Conservation (phyloP, 2,797 vertebrate genomes). For the Gadopsis bispinosus region DNA sequence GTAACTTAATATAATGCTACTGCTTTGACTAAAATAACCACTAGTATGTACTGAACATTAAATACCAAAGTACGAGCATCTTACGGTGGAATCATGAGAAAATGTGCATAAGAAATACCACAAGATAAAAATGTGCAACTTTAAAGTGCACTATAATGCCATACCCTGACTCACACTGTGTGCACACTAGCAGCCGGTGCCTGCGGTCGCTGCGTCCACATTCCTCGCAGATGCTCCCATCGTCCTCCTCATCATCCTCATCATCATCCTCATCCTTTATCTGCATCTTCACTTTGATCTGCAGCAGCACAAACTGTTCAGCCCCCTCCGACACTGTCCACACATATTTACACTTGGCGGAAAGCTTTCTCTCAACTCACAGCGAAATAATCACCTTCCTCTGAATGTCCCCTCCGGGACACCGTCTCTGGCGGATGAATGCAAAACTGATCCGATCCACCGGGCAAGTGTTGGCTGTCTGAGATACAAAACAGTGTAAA, state of each 20-base stretch:
- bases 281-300: slow-evolving; percentile 84
- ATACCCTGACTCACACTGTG: slow-evolving; percentile 89
- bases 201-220: slow-evolving; percentile 89
- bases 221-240: slow-evolving; percentile 87
- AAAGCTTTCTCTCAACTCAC: not conserved
- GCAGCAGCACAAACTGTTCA: slow-evolving; percentile 16
- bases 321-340: not conserved
- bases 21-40: not conserved
- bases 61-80: not conserved
- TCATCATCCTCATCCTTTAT: slow-evolving; percentile 38
- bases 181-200: slow-evolving; percentile 87
- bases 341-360: not conserved
- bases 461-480: slow-evolving; percentile 92
- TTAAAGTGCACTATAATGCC: not conserved
- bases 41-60: not conserved
- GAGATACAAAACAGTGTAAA: slow-evolving; percentile 4
- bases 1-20: not conserved
- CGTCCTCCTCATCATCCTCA: slow-evolving; percentile 54
- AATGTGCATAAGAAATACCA: not conserved
- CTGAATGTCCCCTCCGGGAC: slow-evolving; percentile 82
- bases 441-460: slow-evolving; percentile 89
- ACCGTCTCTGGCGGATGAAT: slow-evolving; percentile 83
- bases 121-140: not conserved
- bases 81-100: not conserved
- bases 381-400: slow-evolving; percentile 79